These are phyloP conservation scores for Oryzaephilus surinamensis DNA, from an alignment of 1,140 invertebrate genomes.

Conservation along the genomic window DNA sequence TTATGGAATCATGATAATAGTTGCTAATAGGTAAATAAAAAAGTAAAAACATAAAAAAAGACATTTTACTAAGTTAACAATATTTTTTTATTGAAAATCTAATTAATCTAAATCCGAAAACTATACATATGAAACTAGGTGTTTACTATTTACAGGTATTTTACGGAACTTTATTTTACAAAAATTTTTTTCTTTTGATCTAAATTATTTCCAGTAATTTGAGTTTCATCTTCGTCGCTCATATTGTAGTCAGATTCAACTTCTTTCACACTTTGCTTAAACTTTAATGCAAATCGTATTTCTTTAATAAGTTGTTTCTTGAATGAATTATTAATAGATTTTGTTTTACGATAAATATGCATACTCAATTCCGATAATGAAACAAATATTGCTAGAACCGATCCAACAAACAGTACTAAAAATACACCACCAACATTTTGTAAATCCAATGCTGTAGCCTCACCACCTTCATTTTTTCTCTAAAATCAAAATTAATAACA, in stretches of 20 bases:
- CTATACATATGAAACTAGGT: no score
- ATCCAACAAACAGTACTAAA: constrained; percentile 49
- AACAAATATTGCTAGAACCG: constrained; percentile 35
- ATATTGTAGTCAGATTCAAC: not conserved
- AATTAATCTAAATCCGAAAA: no score
- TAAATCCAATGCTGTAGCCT: constrained; percentile 39
- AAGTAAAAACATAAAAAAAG: no score
- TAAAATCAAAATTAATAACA: constrained; percentile 9
- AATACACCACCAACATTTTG: constrained; percentile 65
- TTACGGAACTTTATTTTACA: no score
- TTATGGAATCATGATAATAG: no score
- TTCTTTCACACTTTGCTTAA: constrained; percentile 22
- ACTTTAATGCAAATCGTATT: constrained; percentile 39
- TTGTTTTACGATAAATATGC: constrained; percentile 13
- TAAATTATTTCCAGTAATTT: not conserved
- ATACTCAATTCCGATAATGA: constrained; percentile 34
- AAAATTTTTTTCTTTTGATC: constrained; percentile 2
- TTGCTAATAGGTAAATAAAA: no score
- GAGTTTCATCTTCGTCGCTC: not conserved
- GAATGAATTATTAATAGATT: constrained; percentile 48
- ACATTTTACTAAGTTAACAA: no score
- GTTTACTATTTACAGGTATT: no score
- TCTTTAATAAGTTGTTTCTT: constrained; percentile 59
- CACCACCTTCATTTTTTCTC: constrained; percentile 18
- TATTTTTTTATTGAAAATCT: no score